These are phyloP conservation scores for Phaedon cochleariae DNA, from an alignment of 2,888 invertebrate species.

Conservation along the genomic window DNA sequence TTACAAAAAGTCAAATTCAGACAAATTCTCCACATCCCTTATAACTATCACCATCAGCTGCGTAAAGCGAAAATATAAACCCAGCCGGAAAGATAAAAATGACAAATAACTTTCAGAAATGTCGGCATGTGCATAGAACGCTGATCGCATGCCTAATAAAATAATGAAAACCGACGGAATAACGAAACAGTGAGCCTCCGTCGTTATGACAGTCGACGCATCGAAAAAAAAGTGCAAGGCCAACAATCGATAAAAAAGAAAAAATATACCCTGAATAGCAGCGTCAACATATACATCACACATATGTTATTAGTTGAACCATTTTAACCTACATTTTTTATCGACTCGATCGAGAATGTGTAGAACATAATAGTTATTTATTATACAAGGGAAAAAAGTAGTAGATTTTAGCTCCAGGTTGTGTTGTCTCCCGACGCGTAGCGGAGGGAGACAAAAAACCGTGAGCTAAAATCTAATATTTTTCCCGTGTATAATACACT, in stretches of 20 bases:
- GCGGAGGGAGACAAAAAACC: no score
- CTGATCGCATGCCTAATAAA: slow-evolving; percentile 37
- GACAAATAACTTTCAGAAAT: slow-evolving; percentile 39
- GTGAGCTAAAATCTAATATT: no score
- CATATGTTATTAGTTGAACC: slow-evolving; percentile 35
- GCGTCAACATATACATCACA: slow-evolving; percentile 36
- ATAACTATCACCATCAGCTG: slow-evolving; percentile 16
- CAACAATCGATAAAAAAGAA: slow-evolving; percentile 38
- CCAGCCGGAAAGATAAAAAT: slow-evolving; percentile 39
- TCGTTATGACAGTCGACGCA: slow-evolving; percentile 33
- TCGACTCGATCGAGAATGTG: slow-evolving; percentile 27
- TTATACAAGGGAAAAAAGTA: no score
- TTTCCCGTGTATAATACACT: no score
- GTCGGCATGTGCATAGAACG: slow-evolving; percentile 38
- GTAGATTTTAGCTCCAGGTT: no score
- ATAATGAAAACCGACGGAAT: slow-evolving; percentile 40
- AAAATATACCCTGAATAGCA: slow-evolving; percentile 20
- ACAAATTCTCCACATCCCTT: no score
- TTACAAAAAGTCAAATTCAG: no score
- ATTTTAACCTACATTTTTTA: slow-evolving; percentile 33
- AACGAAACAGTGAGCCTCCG: slow-evolving; percentile 38
- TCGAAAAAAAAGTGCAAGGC: slow-evolving; percentile 29
- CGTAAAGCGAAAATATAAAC: slow-evolving; percentile 27
- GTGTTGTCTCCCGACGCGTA: no score
- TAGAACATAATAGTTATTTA: slow-evolving; percentile 20